Evolutionary conservation across 2,113 vertebrate species (phyloP), one percentile per base, ranked within the genome.

Genomic region (Cervus canadensis): DNA sequence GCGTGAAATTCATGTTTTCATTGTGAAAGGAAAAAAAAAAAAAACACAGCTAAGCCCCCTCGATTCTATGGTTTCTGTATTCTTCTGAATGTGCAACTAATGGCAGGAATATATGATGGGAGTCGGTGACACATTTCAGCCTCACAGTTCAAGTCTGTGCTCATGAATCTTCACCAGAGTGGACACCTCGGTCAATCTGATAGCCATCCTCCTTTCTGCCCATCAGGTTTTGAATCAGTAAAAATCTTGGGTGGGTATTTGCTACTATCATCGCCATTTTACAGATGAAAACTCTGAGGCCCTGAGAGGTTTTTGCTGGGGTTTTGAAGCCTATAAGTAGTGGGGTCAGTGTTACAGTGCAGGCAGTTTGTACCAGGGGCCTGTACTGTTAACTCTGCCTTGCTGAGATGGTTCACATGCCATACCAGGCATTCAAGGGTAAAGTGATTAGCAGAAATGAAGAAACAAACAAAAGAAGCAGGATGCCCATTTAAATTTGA

Each of bases 381-480:
- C 23, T 0, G 0, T 7, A 82, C 10, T 23, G 16, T 12, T 11
- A 30, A 26, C 57, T 7, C 14, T 4, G 23, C 3, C 54, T 56
- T 48, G 52, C 78, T 26, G 64, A 56, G 60, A 23, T 40, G 28
- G 54, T n/a, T 25, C 3, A 0, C 7, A 4, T 3, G 30, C 7
- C 14, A 0, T 7, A 2, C 45, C n/a, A 14, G 45, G 21, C 43
- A 28, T 2, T 21, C 19, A 6, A 15, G 13, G 14, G 40, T 7
- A 2, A 43, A 15, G 5, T 0, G 10, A 30, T 26, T 13, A 76
- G 56, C 43, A 23, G 56, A 81, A 16, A 4, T 50, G 56, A 30
- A 60, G 48, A 87, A 64, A 7, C 26, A 52, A 57, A 17, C 9
- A n/a, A 14, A 48, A 17, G 7, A 13, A 64, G 26, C 6, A 26